Base-by-base conservation (phyloP, 2,113 vertebrate genomes). In the Xerus inauris region DNA sequence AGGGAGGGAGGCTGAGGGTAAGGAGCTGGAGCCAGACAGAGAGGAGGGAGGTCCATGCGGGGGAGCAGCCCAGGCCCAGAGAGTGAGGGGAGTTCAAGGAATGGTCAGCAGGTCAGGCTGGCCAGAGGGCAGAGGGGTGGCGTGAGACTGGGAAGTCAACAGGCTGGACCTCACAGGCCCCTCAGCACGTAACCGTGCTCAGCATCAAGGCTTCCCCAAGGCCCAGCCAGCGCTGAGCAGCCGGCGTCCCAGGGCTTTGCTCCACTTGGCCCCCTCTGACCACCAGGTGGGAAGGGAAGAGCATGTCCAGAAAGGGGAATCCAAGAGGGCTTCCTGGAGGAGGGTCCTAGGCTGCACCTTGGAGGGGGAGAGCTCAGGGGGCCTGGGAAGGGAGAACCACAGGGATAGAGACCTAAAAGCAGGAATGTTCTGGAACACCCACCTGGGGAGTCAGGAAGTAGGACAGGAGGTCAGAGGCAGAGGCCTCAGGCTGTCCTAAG, bases 171-270 rank as follows among this genome's bases (percentile, higher is more conserved):
- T 5, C 42, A 35, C 9, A 12, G 0, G 20, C 30, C 54, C 73
- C 20, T 3, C 10, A 54, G 1, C 72, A 17, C 12, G 1, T 4
- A 51, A 24, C 38, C n/a, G 1, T 0, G 14, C 42, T 13, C 0
- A 42, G 26, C 35, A 13, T 28, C 6, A 9, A 1, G 26, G 45
- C n/a, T 8, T 71, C 40, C 77, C 54, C 6, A 2, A 65, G 4
- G n/a, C 14, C 54, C 32, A 35, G 35, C 47, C 8, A 59, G 7
- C 3, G 54, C 28, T 67, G 16, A n/a, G 38, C 85, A 73, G 26
- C 6, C 19, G 32, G n/a, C 67, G 28, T 19, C 1, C 24, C 24
- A 1, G 16, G 22, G 16, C 42, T 67, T 47, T 14, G n/a, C 40
- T 72, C 4, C 6, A 45, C n/a, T 64, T 42, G 75, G 69, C 42